Conservation (phyloP, 2,113 vertebrate genomes). For the Dinomys branickii region DNA sequence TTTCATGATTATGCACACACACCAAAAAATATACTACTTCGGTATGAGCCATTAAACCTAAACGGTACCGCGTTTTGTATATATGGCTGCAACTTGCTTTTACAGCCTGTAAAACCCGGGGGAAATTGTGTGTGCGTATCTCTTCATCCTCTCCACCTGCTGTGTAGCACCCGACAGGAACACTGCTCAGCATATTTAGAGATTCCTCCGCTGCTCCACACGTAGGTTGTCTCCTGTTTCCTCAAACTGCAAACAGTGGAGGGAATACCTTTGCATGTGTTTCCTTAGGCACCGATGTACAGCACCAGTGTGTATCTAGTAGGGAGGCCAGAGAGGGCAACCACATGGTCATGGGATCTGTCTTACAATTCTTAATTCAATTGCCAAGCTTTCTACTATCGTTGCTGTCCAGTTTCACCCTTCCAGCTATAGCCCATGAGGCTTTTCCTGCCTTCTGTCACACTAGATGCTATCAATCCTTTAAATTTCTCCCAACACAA, state of each 20-base stretch:
- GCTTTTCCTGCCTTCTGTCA: neutral
- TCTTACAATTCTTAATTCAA: neutral
- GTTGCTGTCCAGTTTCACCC: neutral
- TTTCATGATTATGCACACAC: neutral
- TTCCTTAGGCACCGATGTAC: neutral
- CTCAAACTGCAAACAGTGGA: neutral
- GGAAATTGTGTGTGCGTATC: too few species aligned
- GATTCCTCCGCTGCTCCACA: neutral
- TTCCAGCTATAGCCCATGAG: too few species aligned
- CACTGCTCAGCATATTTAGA: neutral
- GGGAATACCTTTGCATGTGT: neutral
- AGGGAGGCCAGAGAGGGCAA: neutral
- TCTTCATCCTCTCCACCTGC: neutral
- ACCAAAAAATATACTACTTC: neutral
- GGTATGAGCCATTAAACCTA: neutral
- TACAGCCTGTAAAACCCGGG: rapidly evolving
- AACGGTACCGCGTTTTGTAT: neutral
- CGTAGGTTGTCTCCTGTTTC: neutral
- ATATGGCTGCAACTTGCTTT: neutral
- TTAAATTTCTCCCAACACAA: neutral
- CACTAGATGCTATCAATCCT: neutral
- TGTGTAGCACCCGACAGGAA: rapidly evolving
- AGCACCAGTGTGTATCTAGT: neutral
- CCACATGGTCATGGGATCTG: neutral
- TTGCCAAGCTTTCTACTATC: neutral